These are phyloP conservation scores for Acanthurus tractus DNA, from an alignment of 2,797 vertebrate genomes.

Conservation along the genomic window DNA sequence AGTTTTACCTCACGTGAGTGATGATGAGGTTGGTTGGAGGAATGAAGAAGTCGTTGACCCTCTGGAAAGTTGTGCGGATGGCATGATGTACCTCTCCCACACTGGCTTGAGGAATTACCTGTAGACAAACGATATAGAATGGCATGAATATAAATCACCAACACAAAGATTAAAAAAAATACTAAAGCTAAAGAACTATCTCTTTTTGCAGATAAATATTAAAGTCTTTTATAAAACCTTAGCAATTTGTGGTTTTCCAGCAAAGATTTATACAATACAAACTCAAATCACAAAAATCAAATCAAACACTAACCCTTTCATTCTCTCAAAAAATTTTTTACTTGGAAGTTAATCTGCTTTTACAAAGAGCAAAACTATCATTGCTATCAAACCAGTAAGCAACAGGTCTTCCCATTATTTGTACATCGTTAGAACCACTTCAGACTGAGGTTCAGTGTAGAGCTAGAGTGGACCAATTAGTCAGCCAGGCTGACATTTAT, in stretches of 20 bases:
- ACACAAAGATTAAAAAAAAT: background rate
- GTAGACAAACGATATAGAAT: background rate
- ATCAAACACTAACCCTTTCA: background rate
- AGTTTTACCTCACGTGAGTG: constrained; percentile 94
- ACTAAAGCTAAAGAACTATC: background rate
- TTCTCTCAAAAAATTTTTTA: background rate
- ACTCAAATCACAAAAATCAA: background rate
- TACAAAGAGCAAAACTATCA: background rate
- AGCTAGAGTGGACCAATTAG: background rate
- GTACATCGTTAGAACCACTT: background rate
- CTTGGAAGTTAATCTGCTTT: background rate
- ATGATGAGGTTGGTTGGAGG: constrained; percentile 97
- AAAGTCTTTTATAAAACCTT: background rate
- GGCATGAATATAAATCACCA: background rate
- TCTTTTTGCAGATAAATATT: background rate
- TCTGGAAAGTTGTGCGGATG: constrained; percentile 89
- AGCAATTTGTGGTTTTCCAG: background rate
- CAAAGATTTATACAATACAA: background rate
- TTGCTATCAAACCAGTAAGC: background rate
- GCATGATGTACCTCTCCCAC: constrained; percentile 88
- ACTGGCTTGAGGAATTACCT: constrained; percentile 96
- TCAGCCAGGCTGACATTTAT: constrained; percentile 13
- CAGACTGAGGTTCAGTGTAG: background rate
- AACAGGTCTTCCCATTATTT: background rate
- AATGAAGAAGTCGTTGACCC: constrained; percentile 94